phyloP scores from a whole-genome alignment of 2,888 invertebrate species.

The Drosophila parthenogenetica region DNA sequence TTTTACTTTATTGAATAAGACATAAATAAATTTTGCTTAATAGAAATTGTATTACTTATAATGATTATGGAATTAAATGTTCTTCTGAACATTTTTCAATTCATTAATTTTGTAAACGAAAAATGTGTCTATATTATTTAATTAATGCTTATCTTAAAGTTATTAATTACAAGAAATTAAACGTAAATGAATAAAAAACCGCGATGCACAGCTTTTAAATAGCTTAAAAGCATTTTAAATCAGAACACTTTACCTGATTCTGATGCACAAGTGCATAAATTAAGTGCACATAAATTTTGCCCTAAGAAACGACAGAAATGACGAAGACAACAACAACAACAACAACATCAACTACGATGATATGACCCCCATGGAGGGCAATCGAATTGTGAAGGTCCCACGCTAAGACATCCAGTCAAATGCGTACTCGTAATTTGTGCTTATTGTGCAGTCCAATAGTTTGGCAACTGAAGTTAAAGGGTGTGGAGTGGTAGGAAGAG shows the following conservation, averaged over 20 bases:
- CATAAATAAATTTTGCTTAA: no score
- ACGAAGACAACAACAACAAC: conserved; percentile 12
- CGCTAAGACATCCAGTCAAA: conserved; percentile 32
- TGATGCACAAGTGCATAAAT: conserved; percentile 56
- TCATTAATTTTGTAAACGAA: no score
- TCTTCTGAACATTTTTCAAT: no score
- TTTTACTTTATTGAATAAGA: no score
- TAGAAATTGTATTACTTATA: no score
- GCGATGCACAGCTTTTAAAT: not conserved
- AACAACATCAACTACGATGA: conserved; percentile 16
- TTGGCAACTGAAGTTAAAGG: conserved; percentile 13
- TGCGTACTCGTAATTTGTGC: conserved; percentile 74
- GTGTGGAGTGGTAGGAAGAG: not conserved
- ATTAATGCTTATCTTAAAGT: no score
- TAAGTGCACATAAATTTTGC: conserved; percentile 66
- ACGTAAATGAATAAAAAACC: not conserved
- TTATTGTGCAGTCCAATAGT: conserved; percentile 66
- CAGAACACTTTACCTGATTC: conserved; percentile 7
- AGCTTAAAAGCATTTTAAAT: not conserved
- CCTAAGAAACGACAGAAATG: conserved; percentile 63
- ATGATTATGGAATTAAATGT: no score
- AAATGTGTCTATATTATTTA: no score
- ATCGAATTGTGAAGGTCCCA: conserved; percentile 18
- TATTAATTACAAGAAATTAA: no score
- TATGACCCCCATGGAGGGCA: conserved; percentile 64